These are phyloP conservation scores for Gobionotothen gibberifrons DNA, from an alignment of 2,797 vertebrate genomes.

Conservation along the genomic window DNA sequence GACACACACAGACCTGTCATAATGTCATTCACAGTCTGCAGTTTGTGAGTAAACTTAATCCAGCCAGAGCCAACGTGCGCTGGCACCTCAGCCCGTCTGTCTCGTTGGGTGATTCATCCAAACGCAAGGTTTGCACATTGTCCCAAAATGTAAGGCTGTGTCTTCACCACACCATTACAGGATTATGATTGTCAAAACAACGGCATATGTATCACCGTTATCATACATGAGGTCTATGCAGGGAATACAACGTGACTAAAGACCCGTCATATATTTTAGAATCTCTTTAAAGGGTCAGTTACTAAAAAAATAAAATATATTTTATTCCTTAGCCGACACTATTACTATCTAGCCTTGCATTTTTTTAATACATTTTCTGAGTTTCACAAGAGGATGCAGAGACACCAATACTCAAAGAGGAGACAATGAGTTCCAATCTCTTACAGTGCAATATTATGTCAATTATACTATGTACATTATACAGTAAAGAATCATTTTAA, in stretches of 20 bases:
- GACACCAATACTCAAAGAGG: too few species aligned
- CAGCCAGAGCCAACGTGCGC: background rate
- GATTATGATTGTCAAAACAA: slow-evolving; percentile 18
- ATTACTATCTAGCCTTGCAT: too few species aligned
- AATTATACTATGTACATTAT: too few species aligned
- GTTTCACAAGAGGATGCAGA: too few species aligned
- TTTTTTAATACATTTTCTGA: too few species aligned
- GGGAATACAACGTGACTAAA: background rate
- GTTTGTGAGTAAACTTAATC: background rate
- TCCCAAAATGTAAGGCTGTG: too few species aligned
- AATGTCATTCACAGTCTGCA: background rate
- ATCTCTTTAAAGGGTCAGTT: background rate
- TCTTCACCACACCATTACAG: background rate
- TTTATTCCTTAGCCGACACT: too few species aligned
- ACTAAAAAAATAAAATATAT: background rate
- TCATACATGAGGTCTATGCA: background rate
- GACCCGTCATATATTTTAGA: background rate
- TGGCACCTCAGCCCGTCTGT: background rate
- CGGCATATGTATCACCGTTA: background rate
- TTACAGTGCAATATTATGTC: too few species aligned
- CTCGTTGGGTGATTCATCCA: slow-evolving; percentile 25
- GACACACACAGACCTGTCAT: slow-evolving; percentile 27
- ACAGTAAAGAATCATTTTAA: too few species aligned
- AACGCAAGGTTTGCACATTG: background rate
- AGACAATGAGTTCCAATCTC: too few species aligned